A percentile compares a stretch with the other conserved stretches of the same genome.
These are phyloP conservation scores for Bombus pyrosoma DNA, from an alignment of 1,140 invertebrate genomes.

Conservation along the genomic window DNA sequence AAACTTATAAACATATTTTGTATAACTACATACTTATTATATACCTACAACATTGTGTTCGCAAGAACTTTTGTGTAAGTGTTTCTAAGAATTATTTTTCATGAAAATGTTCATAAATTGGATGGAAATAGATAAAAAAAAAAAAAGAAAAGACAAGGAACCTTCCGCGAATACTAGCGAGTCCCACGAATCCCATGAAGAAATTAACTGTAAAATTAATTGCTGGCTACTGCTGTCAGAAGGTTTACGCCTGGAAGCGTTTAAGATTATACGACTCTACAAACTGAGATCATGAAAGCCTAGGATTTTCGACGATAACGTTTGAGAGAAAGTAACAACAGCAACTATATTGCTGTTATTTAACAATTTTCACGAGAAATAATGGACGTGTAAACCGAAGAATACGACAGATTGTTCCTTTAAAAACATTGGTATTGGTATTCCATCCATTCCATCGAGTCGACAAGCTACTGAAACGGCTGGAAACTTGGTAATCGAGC, in stretches of 20 bases:
- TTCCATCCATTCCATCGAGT: not conserved
- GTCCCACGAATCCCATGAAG: fast-evolving
- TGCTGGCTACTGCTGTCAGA: not conserved
- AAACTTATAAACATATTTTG: no score
- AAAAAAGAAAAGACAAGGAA: no score
- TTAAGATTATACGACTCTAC: not conserved
- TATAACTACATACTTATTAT: no score
- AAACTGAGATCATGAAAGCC: not conserved
- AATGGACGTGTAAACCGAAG: not conserved
- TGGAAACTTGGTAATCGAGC: not conserved
- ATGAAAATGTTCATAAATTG: no score
- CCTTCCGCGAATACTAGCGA: no score
- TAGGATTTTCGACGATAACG: not conserved
- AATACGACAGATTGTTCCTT: not conserved
- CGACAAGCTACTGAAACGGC: not conserved
- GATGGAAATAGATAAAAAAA: no score
- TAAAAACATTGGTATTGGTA: not conserved
- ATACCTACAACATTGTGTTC: no score
- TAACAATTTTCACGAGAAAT: no score
- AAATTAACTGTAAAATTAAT: not conserved
- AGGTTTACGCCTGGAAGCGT: not conserved
- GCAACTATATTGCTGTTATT: not conserved
- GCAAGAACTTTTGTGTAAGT: no score
- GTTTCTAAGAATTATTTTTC: no score
- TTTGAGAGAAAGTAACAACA: not conserved